Base-by-base conservation (phyloP, 2,113 vertebrate genomes). In the Salminus brasiliensis region DNA sequence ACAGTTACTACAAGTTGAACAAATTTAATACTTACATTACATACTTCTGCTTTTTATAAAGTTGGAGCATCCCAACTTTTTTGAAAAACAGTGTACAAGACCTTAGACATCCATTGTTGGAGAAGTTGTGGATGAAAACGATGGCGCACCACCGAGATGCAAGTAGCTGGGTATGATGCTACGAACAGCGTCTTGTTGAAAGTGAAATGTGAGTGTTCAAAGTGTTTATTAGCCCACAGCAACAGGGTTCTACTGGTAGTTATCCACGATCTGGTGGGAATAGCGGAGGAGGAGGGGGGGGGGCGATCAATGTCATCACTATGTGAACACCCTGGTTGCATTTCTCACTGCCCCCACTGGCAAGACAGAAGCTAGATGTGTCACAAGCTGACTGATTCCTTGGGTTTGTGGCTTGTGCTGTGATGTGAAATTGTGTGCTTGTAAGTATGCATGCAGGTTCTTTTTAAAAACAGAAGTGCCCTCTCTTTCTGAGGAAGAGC, bases 271-370 rank as follows among this genome's bases (percentile, higher is more conserved):
- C 63, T 68, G 34, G 9, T 39, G 62, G 32, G 30, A 67, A n/a
- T 36, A 41, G 36, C 15, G 34, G 66, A 5, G 29, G 43, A 49
- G 7, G 45, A 67, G n/a, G n/a, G n/a, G n/a, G 34, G 66, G 13
- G 29, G 43, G 34, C 15, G 45, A 67, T 67, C 62, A 76, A 29
- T 55, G 74, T 25, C 47, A 34, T 52, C 74, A 34, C 4, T 62
- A 10, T 47, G 60, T 52, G 74, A 75, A 53, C 45, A 67, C 34
- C n/a, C 27, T 23, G 21, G 29, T 27, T 34, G 25, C 30, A 66
- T 29, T 49, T 2, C 23, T 29, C 16, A 23, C 74, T 52, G 45
- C 32, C 16, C 62, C 10, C n/a, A 30, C 41, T 49, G 49, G 62
- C 30, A 49, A 13, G 47, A 55, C 34, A 52, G 36, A 2, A 53